Conservation (phyloP, 2,888 invertebrate genomes). For the Doris montereyensis region DNA sequence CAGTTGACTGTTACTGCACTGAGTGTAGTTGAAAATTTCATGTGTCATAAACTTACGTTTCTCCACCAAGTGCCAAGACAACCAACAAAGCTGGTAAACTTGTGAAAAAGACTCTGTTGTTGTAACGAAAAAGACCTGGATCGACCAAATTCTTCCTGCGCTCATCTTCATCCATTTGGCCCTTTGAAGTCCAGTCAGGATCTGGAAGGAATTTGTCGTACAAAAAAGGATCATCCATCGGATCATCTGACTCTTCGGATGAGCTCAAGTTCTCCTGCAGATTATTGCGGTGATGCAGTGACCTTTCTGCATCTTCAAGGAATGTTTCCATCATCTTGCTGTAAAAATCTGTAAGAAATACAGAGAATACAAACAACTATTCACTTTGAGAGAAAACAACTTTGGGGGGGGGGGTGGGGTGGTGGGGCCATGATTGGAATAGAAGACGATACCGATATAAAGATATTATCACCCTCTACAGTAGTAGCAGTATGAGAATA, state of each 20-base stretch:
- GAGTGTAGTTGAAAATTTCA: too few relatives aligned
- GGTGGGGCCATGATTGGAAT: too few relatives aligned
- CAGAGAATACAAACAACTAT: too few relatives aligned
- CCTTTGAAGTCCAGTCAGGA: constrained; percentile 24
- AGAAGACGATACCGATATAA: too few relatives aligned
- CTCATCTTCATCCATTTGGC: constrained; percentile 28
- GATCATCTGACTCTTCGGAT: constrained; percentile 31
- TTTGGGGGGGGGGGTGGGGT: too few relatives aligned
- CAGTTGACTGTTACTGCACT: too few relatives aligned
- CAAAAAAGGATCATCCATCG: constrained; percentile 37
- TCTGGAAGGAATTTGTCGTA: constrained; percentile 39
- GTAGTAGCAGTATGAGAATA: too few relatives aligned
- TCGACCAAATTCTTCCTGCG: constrained; percentile 49
- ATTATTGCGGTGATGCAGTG: constrained; percentile 37
- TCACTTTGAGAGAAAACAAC: too few relatives aligned
- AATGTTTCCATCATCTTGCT: constrained; percentile 44
- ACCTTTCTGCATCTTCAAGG: constrained; percentile 41
- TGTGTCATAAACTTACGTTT: too few relatives aligned
- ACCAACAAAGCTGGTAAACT: constrained; percentile 63
- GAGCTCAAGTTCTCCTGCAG: not conserved
- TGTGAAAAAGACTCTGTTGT: constrained; percentile 60
- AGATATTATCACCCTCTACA: too few relatives aligned
- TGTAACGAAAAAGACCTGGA: constrained; percentile 61
- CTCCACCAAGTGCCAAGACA: constrained; percentile 62
- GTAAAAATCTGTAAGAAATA: too few relatives aligned